Evolutionary conservation across 2,113 vertebrate genomes (phyloP).

Genomic region (Dolichallabes microphthalmus): DNA sequence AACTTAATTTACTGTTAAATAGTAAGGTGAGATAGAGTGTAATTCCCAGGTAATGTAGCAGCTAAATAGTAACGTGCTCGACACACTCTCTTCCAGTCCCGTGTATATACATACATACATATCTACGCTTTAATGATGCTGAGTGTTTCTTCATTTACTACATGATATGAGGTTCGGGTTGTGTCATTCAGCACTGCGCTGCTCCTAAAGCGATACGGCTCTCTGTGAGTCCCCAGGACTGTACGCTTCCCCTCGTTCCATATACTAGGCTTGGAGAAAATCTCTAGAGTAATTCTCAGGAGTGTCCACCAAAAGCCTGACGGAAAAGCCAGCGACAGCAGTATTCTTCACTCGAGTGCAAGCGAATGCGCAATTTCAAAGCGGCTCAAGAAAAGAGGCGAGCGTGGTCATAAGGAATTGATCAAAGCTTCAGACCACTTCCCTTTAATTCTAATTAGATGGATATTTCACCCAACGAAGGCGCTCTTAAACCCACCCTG

Average conservation of each 20-base stretch:
- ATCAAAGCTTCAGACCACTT: conserved; percentile 52
- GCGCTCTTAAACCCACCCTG: conserved; percentile 38
- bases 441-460: conserved; percentile 40
- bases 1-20: no score
- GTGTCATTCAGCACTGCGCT: background rate
- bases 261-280: background rate
- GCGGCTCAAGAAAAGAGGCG: conserved; percentile 21
- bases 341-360: conserved; percentile 7
- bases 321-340: background rate
- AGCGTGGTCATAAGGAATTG: conserved; percentile 46
- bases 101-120: no score
- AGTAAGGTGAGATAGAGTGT: no score
- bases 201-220: background rate
- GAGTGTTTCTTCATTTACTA: background rate
- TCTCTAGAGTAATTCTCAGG: background rate
- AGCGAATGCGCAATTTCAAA: conserved; percentile 31
- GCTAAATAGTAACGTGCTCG: no score
- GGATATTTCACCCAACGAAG: conserved; percentile 38
- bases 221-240: no score
- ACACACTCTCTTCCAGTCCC: no score
- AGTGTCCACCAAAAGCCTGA: background rate
- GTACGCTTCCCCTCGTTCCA: background rate
- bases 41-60: no score
- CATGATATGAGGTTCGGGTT: background rate
- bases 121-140: background rate